Conservation (phyloP, 2,797 vertebrate species). For the Brachymystax lenok region DNA sequence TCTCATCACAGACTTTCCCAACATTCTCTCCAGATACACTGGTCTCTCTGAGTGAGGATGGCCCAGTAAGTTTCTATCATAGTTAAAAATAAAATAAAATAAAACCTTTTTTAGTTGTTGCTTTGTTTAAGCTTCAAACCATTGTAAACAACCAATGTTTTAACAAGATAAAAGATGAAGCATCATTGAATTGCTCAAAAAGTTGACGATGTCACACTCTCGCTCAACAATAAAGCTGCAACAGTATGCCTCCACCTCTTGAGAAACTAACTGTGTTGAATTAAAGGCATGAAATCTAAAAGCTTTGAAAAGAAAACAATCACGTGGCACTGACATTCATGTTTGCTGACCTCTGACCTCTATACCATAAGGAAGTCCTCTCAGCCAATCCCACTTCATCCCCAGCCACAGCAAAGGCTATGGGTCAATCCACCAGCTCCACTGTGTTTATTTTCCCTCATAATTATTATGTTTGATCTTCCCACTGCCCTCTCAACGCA, state of each 20-base stretch:
- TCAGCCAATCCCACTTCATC: constrained; percentile 47
- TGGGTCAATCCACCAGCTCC: constrained; percentile 58
- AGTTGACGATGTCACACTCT: neutral
- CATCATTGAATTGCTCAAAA: neutral
- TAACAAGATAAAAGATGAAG: neutral
- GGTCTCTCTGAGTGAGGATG: no score
- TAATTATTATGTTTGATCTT: constrained; percentile 58
- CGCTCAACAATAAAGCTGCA: neutral
- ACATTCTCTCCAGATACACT: neutral
- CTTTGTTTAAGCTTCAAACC: no score
- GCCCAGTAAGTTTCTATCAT: neutral
- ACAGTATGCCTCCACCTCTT: neutral
- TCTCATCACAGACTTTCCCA: neutral
- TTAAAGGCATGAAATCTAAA: constrained; percentile 20
- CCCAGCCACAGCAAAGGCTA: constrained; percentile 50
- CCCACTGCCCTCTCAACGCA: constrained; percentile 14
- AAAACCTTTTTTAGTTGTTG: neutral
- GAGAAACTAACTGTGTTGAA: neutral
- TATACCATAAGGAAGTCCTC: constrained; percentile 46
- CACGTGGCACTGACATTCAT: constrained; percentile 22
- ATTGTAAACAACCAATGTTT: no score
- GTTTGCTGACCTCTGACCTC: constrained; percentile 30
- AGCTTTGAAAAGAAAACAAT: constrained; percentile 26
- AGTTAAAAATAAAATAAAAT: neutral
- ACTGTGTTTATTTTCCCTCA: constrained; percentile 60